A percentile compares a stretch with the other conserved stretches of the same genome.
phyloP scores from a whole-genome alignment of 2,113 vertebrate genomes.

The Falco punctatus region DNA sequence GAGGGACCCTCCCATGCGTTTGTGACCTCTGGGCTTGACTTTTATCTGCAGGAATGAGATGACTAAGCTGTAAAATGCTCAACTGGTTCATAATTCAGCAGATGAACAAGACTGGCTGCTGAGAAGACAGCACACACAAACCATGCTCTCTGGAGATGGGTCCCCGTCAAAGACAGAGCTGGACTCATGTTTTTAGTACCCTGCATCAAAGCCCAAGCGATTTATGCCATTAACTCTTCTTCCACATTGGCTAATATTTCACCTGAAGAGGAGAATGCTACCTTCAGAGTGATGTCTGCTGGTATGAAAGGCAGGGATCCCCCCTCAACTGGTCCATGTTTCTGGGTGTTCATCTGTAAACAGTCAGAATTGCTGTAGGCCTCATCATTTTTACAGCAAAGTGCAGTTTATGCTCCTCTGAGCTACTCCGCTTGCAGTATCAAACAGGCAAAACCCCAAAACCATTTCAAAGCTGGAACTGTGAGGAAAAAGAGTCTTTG shows the following conservation, averaged over 20 bases:
- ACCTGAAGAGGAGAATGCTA: not conserved
- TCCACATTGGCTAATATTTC: not conserved
- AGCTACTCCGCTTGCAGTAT: not conserved
- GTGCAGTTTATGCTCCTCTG: not conserved
- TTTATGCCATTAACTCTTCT: not conserved
- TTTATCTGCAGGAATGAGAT: constrained; percentile 21
- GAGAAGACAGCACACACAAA: not conserved
- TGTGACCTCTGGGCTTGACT: constrained; percentile 7
- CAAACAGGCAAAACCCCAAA: not conserved
- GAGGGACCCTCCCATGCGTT: not conserved
- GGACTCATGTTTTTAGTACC: not conserved
- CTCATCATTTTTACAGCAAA: not conserved
- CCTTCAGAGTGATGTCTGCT: not conserved
- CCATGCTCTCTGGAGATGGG: not conserved
- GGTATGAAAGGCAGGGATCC: not conserved
- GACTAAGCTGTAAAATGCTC: constrained; percentile 1
- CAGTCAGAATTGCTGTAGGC: not conserved
- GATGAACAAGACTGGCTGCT: not conserved
- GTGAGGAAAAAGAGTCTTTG: not conserved
- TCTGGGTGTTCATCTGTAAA: not conserved
- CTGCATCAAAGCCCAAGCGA: not conserved
- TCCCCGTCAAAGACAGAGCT: not conserved
- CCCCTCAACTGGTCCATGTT: not conserved
- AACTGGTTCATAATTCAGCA: not conserved
- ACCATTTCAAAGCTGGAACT: not conserved